Base-by-base conservation (phyloP, 1,140 invertebrate species). In the Drosophila teissieri region DNA sequence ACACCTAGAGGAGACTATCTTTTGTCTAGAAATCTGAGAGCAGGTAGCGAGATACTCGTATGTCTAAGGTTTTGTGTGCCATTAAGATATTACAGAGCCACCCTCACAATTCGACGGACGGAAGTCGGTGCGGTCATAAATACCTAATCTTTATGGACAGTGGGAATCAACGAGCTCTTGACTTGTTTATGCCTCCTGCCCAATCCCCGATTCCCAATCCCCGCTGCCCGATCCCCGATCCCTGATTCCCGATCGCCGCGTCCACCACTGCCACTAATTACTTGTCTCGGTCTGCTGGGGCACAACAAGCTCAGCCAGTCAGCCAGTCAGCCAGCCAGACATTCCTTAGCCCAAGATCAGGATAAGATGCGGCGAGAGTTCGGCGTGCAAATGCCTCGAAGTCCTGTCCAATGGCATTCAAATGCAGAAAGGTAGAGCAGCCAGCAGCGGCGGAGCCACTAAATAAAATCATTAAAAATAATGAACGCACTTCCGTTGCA, bases 401-500 rank as follows among this genome's bases (percentile, higher is more conserved):
- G 65, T 69, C 67, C 64, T 39, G 49, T 52, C 39, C 44, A 51
- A 63, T 37, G 40, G 15, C 61, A 67, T 75, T 76, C 72, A 70
- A 70, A 70, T 70, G 64, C 48, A 17, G 1, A 65, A 42, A 36
- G 36, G n/a, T 31, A 37, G 22, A 15, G 34, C 45, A 45, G 40
- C 39, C 31, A 10, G 31, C n/a, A n/a, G 31, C 31, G 14, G 14
- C 37, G 55, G 22, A 63, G 44, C 57, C 75, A 61, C 61, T 84
- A 90, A 90, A 89, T 84, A 90, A 90, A 89, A 89, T 89, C 84
- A 89, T 89, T 89, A 89, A 89, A 89, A 90, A 84, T 89, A 89
- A 89, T 89, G 73, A 90, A 89, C 80, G 80, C 80, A 89, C 80
- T 89, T 89, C 84, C 84, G 84, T 39, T 84, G 68, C 67, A 80